A percentile compares a stretch with the other conserved stretches of the same genome.
Conservation (phyloP, 2,113 vertebrate species). For the Chitala chitala region DNA sequence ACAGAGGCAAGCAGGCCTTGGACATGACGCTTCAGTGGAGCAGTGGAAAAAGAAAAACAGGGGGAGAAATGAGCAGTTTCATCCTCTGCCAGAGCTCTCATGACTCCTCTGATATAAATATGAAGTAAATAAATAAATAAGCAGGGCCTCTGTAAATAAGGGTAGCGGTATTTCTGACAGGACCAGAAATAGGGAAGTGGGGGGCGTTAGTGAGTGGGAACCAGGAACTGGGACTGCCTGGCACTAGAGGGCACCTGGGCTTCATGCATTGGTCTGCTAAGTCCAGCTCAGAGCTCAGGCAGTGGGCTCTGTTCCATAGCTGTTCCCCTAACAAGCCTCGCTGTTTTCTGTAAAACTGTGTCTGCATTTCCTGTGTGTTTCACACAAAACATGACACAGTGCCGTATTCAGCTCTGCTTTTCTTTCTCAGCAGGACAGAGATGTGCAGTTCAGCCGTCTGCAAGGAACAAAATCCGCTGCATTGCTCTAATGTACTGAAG, state of each 20-base stretch:
- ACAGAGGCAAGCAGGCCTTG: constrained; percentile 39
- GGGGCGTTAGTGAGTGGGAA: background rate
- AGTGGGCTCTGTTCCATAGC: no score
- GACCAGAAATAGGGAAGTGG: constrained; percentile 20
- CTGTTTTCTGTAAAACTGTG: no score
- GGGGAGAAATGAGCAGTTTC: constrained; percentile 32
- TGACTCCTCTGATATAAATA: constrained; percentile 31
- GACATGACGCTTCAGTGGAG: constrained; percentile 38
- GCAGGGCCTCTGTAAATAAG: constrained; percentile 26
- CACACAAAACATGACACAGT: no score
- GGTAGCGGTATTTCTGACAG: constrained; percentile 29
- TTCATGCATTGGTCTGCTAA: no score
- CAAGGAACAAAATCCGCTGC: no score
- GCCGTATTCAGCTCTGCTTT: no score
- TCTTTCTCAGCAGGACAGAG: no score
- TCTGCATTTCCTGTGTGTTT: no score
- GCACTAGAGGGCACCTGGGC: constrained; percentile 71
- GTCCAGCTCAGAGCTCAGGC: no score
- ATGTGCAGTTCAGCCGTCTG: no score
- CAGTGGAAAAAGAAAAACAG: constrained; percentile 31
- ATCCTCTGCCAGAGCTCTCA: constrained; percentile 35
- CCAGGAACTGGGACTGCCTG: constrained; percentile 24
- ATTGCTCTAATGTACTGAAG: no score
- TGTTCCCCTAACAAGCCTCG: no score
- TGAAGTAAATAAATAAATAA: constrained; percentile 37